Percentiles rank a stretch among this genome's conserved stretches.
These are phyloP conservation scores for Umimayanthus chanpuru DNA, from an alignment of 92 coral and sea anemone species.

Conservation along the genomic window DNA sequence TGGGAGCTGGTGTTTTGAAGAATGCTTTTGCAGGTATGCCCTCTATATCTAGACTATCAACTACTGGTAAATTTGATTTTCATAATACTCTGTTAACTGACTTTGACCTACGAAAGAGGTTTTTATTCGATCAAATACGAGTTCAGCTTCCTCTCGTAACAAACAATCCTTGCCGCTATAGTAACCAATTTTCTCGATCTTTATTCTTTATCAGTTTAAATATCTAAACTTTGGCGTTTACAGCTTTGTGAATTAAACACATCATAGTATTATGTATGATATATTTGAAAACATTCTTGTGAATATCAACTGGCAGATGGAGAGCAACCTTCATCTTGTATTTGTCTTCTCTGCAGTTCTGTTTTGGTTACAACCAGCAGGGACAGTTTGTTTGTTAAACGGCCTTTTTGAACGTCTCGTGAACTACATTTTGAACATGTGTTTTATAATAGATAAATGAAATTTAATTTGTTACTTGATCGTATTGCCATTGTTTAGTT, in stretches of 20 bases:
- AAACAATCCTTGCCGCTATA: not conserved
- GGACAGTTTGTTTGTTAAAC: not conserved
- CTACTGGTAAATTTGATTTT: not conserved
- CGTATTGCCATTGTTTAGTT: not conserved
- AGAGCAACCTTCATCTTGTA: not conserved
- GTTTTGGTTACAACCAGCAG: constrained; percentile 32
- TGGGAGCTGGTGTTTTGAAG: constrained; percentile 95
- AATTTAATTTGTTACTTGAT: not conserved
- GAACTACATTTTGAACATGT: not conserved
- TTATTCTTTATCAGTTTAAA: too few relatives aligned
- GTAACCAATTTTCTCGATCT: not conserved
- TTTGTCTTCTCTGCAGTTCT: not conserved
- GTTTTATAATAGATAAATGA: not conserved
- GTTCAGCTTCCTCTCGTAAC: not conserved
- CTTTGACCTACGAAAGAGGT: not conserved
- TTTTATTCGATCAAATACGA: too few relatives aligned
- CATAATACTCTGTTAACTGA: not conserved
- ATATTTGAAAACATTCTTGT: not conserved
- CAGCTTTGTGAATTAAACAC: not conserved
- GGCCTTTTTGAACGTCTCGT: not conserved
- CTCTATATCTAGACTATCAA: not conserved
- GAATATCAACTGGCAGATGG: not conserved
- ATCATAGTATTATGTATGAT: not conserved
- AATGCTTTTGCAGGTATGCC: constrained; percentile 91
- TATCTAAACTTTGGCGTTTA: not conserved